Evolutionary conservation across 92 coral and sea anemone genomes (phyloP).

Genomic region (Nematostella vectensis): DNA sequence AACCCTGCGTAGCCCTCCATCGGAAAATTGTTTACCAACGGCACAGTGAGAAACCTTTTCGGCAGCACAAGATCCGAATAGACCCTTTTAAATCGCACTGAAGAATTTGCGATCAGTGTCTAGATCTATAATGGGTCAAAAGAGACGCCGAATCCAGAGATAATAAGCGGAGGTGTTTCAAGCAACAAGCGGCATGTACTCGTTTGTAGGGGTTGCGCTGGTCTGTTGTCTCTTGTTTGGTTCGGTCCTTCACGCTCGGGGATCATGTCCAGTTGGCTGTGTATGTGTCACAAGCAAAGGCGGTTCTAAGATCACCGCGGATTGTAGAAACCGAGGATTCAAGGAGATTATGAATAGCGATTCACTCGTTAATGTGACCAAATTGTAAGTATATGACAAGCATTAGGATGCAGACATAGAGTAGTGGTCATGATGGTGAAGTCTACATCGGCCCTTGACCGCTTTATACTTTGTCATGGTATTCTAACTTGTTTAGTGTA

Average conservation of each 20-base stretch:
- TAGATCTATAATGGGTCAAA: conserved; percentile 2
- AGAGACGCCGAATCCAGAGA: not conserved
- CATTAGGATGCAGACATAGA: not conserved
- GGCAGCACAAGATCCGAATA: not conserved
- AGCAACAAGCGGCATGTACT: conserved; percentile 17
- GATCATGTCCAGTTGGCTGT: conserved; percentile 13
- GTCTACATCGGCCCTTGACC: too few species aligned
- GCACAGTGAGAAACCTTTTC: conserved; percentile 27
- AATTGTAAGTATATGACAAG: conserved; percentile 16
- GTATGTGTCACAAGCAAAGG: not conserved
- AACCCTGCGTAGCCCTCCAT: not conserved
- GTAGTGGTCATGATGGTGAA: too few species aligned
- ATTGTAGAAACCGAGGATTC: conserved; percentile 12
- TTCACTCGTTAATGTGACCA: conserved; percentile 10
- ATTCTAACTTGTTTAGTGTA: too few species aligned
- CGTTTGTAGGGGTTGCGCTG: not conserved
- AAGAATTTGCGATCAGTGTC: not conserved
- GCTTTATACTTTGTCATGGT: too few species aligned
- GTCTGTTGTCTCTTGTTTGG: conserved; percentile 2
- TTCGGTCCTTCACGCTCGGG: not conserved
- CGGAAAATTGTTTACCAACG: conserved; percentile 25
- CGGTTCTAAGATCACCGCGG: conserved; percentile 6
- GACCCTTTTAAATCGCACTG: conserved; percentile 4
- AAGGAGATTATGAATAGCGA: conserved; percentile 16
- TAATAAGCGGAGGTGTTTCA: not conserved